These are phyloP conservation scores for Hyaena hyaena DNA, from an alignment of 2,113 vertebrate genomes.

Conservation along the genomic window DNA sequence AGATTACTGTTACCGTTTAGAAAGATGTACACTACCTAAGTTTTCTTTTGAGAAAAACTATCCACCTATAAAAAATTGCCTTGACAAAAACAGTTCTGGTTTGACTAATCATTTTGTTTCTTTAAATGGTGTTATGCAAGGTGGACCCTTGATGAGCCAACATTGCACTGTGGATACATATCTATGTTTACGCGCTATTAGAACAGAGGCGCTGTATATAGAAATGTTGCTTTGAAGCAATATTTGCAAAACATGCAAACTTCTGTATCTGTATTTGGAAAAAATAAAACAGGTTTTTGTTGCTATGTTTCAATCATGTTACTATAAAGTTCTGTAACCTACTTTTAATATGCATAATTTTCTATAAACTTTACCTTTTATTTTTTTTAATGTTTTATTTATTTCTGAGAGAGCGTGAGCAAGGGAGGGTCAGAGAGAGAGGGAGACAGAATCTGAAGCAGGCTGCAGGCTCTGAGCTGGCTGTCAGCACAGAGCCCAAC, in stretches of 20 bases:
- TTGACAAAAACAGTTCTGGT: conserved; percentile 66
- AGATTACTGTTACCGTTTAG: conserved; percentile 74
- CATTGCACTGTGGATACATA: conserved; percentile 84
- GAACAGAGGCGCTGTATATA: conserved; percentile 83
- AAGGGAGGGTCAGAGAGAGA: too few species aligned
- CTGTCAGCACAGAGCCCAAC: too few species aligned
- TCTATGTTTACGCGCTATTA: conserved; percentile 83
- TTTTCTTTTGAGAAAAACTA: conserved; percentile 80
- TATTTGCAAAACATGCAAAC: conserved; percentile 87
- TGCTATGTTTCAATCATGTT: conserved; percentile 76
- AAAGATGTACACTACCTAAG: conserved; percentile 80
- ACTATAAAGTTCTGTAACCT: background rate
- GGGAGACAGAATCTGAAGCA: too few species aligned
- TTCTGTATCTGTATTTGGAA: conserved; percentile 88
- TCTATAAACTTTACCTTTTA: background rate
- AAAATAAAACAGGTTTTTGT: conserved; percentile 88
- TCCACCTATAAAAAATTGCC: conserved; percentile 74
- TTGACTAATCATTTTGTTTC: conserved; percentile 79
- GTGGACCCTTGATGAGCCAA: conserved; percentile 83
- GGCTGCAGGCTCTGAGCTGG: too few species aligned
- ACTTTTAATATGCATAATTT: background rate
- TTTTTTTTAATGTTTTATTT: too few species aligned
- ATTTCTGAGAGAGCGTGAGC: too few species aligned
- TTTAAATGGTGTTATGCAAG: conserved; percentile 75
- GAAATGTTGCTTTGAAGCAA: conserved; percentile 85